A percentile compares a stretch with the other conserved stretches of the same genome.
Conservation (phyloP, 2,113 vertebrate genomes). For the Corythornis vintsioides region DNA sequence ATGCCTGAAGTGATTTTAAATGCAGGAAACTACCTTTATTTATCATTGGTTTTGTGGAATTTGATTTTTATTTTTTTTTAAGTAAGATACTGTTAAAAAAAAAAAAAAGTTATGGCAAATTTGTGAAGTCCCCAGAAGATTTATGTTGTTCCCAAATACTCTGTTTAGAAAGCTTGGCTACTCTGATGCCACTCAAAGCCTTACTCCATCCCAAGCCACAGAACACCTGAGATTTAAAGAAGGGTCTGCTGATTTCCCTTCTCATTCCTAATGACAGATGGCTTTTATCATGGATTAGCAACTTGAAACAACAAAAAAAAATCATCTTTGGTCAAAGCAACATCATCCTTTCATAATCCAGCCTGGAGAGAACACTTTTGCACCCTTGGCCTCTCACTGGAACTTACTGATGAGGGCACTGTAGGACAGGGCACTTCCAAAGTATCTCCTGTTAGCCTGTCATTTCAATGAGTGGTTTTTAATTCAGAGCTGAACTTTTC, state of each 20-base stretch:
- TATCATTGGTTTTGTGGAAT: not conserved
- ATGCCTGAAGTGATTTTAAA: not conserved
- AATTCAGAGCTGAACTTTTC: constrained; percentile 28
- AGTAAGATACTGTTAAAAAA: not conserved
- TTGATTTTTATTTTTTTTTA: not conserved
- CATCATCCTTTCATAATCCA: not conserved
- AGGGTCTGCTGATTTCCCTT: not conserved
- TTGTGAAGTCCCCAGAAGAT: not conserved
- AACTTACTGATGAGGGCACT: constrained; percentile 42
- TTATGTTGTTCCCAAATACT: not conserved
- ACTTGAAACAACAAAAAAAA: not conserved
- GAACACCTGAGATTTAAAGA: not conserved
- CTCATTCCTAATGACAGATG: not conserved
- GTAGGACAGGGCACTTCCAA: constrained; percentile 25
- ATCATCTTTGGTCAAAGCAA: not conserved
- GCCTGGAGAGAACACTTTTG: not conserved
- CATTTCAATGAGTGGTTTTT: not conserved
- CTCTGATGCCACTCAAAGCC: not conserved
- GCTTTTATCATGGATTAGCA: not conserved
- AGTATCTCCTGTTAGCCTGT: not conserved
- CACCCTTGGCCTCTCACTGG: not conserved
- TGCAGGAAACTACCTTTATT: not conserved
- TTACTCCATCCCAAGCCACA: not conserved
- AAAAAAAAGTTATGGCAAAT: not conserved
- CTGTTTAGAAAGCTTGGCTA: not conserved